phyloP scores from a whole-genome alignment of 2,113 vertebrate species.

The cat (Felis catus) region DNA sequence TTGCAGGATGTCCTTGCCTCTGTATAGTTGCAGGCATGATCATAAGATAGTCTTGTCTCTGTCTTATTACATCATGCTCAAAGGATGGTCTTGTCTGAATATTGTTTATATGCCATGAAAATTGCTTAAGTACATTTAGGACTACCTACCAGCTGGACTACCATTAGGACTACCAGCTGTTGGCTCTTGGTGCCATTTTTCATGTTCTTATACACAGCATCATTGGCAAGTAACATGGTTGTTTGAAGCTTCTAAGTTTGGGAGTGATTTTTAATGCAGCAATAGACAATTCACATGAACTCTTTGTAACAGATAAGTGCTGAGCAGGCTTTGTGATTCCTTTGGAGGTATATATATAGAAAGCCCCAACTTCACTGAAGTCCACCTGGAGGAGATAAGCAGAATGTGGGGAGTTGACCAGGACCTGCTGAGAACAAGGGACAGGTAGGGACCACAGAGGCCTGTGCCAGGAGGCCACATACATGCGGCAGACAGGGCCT shows the following conservation, averaged over 20 bases:
- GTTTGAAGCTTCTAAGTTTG: background rate
- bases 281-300: background rate
- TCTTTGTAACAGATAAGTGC: background rate
- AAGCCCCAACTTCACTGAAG: background rate
- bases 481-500: background rate
- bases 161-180: background rate
- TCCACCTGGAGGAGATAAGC: background rate
- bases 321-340: background rate
- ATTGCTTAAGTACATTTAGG: background rate
- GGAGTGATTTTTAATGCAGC: constrained; percentile 1
- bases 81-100: constrained; percentile 3
- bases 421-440: background rate
- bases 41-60: background rate
- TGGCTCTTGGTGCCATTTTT: background rate
- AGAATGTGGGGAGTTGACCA: background rate
- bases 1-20: background rate
- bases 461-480: background rate
- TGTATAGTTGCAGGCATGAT: background rate
- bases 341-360: background rate
- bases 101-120: constrained; percentile 12
- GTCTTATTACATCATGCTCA: background rate
- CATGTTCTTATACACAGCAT: background rate
- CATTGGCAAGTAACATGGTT: background rate
- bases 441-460: background rate
- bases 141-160: background rate